Percentiles rank a stretch among this genome's conserved stretches.
Evolutionary conservation across 2,113 vertebrate species (phyloP).

Genomic region (Sapajus apella): DNA sequence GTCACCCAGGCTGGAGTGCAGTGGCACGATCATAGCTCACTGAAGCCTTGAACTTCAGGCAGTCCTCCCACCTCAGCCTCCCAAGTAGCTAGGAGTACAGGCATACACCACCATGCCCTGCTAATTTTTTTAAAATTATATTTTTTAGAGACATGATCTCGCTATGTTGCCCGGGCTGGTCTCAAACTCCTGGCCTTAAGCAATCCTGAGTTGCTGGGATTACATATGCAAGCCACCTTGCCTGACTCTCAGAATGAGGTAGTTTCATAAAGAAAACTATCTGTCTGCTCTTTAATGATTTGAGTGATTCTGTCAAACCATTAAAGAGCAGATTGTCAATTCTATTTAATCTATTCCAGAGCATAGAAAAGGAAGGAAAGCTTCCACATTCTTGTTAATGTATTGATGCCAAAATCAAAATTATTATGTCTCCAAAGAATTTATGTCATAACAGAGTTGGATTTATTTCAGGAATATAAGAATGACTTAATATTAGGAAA

Average conservation of each 20-base stretch:
- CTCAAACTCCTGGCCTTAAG: no score
- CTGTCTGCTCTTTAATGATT: no score
- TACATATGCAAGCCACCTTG: not conserved
- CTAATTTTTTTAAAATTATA: no score
- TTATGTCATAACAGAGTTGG: not conserved
- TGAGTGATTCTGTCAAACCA: not conserved
- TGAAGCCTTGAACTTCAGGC: not conserved
- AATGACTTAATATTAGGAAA: not conserved
- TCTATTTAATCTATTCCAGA: not conserved
- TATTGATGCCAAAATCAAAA: conserved; percentile 36
- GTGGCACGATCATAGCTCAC: no score
- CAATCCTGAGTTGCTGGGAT: no score
- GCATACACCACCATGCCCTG: not conserved
- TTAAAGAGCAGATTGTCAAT: not conserved
- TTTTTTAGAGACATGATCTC: no score
- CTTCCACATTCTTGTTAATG: not conserved
- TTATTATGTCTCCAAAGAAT: not conserved
- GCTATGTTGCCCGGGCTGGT: no score
- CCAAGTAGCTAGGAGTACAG: not conserved
- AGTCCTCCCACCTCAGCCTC: not conserved
- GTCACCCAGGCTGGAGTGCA: not conserved
- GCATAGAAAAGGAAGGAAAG: not conserved
- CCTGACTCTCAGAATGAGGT: not conserved
- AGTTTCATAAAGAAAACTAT: no score
- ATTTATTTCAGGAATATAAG: conserved; percentile 12